A percentile compares a stretch with the other conserved stretches of the same genome.
phyloP scores from a whole-genome alignment of 2,797 vertebrate species.

The Arrhamphus sclerolepis region DNA sequence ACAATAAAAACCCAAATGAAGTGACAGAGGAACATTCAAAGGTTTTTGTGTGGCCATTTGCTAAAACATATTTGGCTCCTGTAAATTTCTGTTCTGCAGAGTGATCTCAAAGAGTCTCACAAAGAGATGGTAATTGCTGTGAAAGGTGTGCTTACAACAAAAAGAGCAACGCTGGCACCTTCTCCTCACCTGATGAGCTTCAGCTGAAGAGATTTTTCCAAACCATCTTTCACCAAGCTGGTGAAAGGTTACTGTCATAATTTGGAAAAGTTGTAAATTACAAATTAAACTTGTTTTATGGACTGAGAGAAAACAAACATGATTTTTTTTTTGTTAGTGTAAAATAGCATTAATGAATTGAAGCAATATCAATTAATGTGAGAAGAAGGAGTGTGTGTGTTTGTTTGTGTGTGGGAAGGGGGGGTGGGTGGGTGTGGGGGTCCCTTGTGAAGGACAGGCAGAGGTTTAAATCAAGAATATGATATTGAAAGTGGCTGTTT shows the following conservation, averaged over 20 bases:
- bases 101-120: neutral
- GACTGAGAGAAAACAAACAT: slow-evolving; percentile 57
- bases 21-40: slow-evolving; percentile 15
- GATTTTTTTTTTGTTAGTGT: slow-evolving; percentile 48
- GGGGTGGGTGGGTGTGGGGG: no score
- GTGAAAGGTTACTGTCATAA: slow-evolving; percentile 29
- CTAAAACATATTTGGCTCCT: slow-evolving; percentile 26
- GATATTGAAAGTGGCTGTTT: slow-evolving; percentile 34
- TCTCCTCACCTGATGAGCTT: slow-evolving; percentile 11
- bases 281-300: slow-evolving; percentile 69
- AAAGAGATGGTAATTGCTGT: slow-evolving; percentile 4
- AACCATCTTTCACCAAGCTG: slow-evolving; percentile 22
- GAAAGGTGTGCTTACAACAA: slow-evolving; percentile 14
- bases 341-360: slow-evolving; percentile 76
- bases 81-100: slow-evolving; percentile 15
- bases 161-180: slow-evolving; percentile 5
- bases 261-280: slow-evolving; percentile 14
- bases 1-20: slow-evolving; percentile 41
- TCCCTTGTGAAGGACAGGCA: slow-evolving; percentile 19
- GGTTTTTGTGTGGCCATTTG: slow-evolving; percentile 28
- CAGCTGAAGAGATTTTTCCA: slow-evolving; percentile 15
- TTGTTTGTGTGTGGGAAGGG: neutral
- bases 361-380: slow-evolving; percentile 75
- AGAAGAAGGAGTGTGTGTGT: slow-evolving; percentile 29
- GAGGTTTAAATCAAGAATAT: slow-evolving; percentile 27